Evolutionary conservation across 1,140 invertebrate species (phyloP), one percentile per base, ranked within the genome.

Genomic region (Drosophila nasuta): DNA sequence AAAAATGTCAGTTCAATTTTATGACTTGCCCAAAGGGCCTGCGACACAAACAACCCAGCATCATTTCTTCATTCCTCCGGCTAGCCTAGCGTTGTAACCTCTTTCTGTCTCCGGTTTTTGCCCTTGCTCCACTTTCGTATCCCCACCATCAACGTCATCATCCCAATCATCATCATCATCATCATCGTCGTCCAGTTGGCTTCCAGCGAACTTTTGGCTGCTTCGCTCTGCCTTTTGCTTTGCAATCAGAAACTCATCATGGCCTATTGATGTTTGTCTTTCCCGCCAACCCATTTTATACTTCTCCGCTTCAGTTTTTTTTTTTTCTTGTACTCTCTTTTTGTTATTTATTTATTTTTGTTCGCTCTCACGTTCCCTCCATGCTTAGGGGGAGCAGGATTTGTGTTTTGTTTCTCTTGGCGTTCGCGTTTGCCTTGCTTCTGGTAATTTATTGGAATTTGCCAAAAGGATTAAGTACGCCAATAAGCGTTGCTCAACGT

Each of bases 171-270:
- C 28, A 41, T 15, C 58, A 2, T 54, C 51, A 30, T 54, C 51
- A n/a, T 54, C 51, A 5, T 35, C 13, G 5, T 38, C 28, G 15
- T 52, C 17, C 58, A 43, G 75, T 46, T 60, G 38, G 59, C 62
- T 51, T 66, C 57, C 64, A 43, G 73, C 57, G 56, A 67, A 20
- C 54, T 76, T 63, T 74, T 72, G 60, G 57, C 4, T 8, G 35
- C 28, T 45, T 11, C 33, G 13, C 13, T 57, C 57, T 69, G 63
- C 60, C 64, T 77, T 81, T 75, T 81, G 78, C 58, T 85, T 89
- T 78, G 78, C 85, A 89, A 89, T 89, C 85, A 89, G 85, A 89
- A 89, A 89, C 81, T 89, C 85, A 89, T 89, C 85, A 89, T 89
- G 81, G 85, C 85, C 85, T 89, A 89, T 89, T 89, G 85, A 89